Evolutionary conservation across 1,140 invertebrate species (phyloP), one percentile per base, ranked within the genome.

Genomic region (Choristoneura fumiferana): DNA sequence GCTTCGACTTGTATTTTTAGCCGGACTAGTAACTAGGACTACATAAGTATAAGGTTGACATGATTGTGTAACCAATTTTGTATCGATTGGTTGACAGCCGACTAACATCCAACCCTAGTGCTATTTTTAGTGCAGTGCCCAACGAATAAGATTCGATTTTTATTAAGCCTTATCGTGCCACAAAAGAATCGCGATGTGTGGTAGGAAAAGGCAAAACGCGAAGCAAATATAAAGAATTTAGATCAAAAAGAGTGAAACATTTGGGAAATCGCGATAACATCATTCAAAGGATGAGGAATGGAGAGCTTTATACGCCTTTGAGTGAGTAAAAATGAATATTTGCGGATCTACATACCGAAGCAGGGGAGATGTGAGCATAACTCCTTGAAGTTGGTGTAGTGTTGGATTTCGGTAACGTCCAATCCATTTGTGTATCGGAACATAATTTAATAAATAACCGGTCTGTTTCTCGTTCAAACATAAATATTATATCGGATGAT

Each of bases 181-280:
- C 76, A 84, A 82, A 81, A 77, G 79, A 81, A 82, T 78, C 64
- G 73, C 73, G 73, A 79, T 84, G 74, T 80, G 71, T 71, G 68
- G 71, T 73, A 63, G 70, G 66, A 74, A 76, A 78, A 75, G 69
- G 71, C 72, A 60, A 73, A 73, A 61, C 52, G 60, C 57, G 67
- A 73, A 73, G 71, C 69, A 77, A 82, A 81, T 80, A 77, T 78
- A 77, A 80, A 73, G 73, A 78, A 76, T 80, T 80, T 81, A 75
- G 75, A 85, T 81, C 78, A 76, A 75, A 77, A 81, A 80, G 78
- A 81, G 78, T 73, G 75, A 78, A 85, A 83, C 71, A 81, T 85
- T 84, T 74, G 74, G 70, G 70, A 81, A 81, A 81, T 80, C 67
- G 72, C 69, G 81, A 83, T 83, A 83, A 77, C 73, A 80, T 80